Evolutionary conservation across 2,797 vertebrate genomes (phyloP).

Genomic region (Acanthurus tractus): DNA sequence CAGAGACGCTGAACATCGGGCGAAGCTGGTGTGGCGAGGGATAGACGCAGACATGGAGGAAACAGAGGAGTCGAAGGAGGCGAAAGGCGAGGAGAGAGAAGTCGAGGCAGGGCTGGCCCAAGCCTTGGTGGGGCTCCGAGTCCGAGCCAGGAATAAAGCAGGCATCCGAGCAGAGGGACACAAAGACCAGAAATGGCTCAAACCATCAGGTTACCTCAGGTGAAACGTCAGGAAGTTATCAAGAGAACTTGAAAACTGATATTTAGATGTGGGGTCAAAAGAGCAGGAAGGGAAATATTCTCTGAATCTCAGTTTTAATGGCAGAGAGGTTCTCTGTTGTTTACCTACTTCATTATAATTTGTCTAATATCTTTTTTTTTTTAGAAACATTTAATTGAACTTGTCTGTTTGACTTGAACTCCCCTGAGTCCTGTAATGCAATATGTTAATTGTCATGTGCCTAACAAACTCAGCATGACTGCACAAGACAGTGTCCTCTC

Average conservation of each 20-base stretch:
- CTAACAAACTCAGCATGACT: constrained; percentile 59
- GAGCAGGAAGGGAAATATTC: constrained; percentile 3
- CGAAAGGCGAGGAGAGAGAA: constrained; percentile 66
- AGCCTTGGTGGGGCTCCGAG: constrained; percentile 85
- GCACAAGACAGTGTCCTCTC: constrained; percentile 49
- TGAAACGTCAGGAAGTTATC: constrained; percentile 13
- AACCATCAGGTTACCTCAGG: constrained; percentile 69
- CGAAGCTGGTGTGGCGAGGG: constrained; percentile 87
- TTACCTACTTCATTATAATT: background rate
- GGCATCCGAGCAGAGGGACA: constrained; percentile 72
- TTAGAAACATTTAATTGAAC: background rate
- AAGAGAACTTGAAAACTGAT: constrained; percentile 22
- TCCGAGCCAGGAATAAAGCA: constrained; percentile 76
- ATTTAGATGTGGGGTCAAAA: background rate
- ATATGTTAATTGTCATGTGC: constrained; percentile 56
- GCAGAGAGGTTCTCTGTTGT: background rate
- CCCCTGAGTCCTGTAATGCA: constrained; percentile 31
- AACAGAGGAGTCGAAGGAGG: constrained; percentile 80
- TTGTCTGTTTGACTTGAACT: background rate
- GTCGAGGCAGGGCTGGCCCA: constrained; percentile 84
- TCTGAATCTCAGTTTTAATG: background rate
- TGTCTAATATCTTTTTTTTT: background rate
- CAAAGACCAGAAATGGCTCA: constrained; percentile 66
- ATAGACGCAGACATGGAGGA: constrained; percentile 70
- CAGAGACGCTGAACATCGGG: constrained; percentile 86